These are phyloP conservation scores for Mamestra configurata DNA, from an alignment of 1,140 invertebrate species.

Conservation along the genomic window DNA sequence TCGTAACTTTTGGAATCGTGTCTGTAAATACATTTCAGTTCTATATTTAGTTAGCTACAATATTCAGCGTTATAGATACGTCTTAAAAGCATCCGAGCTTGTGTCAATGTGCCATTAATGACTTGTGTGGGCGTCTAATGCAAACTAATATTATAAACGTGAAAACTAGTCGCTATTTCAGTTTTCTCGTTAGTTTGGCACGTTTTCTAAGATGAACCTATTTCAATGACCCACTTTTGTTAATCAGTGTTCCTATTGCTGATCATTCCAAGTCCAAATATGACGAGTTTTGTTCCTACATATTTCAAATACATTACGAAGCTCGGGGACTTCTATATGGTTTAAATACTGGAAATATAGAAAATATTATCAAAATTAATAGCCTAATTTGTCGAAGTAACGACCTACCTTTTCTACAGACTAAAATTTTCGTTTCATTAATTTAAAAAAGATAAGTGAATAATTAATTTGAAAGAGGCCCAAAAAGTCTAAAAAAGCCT, in stretches of 20 bases:
- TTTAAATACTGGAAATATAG: slow-evolving; percentile 27
- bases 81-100: neutral
- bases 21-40: neutral
- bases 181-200: neutral
- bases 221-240: neutral
- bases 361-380: slow-evolving; percentile 34
- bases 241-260: too few relatives aligned
- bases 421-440: slow-evolving; percentile 22
- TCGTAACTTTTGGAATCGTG: neutral
- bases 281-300: too few relatives aligned
- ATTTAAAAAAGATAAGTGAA: slow-evolving; percentile 41
- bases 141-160: neutral
- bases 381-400: slow-evolving; percentile 39
- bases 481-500: slow-evolving; percentile 7
- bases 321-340: neutral
- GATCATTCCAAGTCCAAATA: too few relatives aligned
- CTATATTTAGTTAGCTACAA: neutral
- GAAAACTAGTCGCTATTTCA: neutral
- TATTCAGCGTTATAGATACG: neutral
- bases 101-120: slow-evolving; percentile 15
- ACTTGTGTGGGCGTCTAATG: slow-evolving; percentile 9
- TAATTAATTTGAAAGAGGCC: slow-evolving; percentile 13
- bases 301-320: neutral
- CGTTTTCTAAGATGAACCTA: neutral
- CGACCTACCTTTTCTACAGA: slow-evolving; percentile 29